Conservation (phyloP, 2,888 invertebrate species). For the Fragum whitleyi region DNA sequence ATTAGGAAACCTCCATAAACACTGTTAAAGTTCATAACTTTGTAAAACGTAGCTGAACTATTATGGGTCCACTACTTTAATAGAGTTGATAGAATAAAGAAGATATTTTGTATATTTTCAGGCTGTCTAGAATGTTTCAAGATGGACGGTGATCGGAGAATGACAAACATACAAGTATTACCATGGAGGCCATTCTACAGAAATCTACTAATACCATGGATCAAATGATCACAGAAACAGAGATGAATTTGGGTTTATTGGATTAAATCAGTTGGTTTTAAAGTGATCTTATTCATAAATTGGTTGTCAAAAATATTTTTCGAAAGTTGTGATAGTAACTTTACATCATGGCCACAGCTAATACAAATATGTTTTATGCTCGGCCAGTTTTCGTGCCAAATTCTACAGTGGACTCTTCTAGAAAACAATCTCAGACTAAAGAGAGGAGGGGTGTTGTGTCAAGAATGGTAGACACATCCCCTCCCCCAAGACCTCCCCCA, state of each 20-base stretch:
- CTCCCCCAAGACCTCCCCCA: conserved; percentile 62
- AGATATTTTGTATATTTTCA: no score
- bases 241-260: no score
- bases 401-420: background rate
- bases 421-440: background rate
- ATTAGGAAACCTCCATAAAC: no score
- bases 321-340: no score
- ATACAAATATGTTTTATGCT: conserved; percentile 52
- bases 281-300: no score
- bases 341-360: conserved; percentile 10
- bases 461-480: conserved; percentile 40
- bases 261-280: no score
- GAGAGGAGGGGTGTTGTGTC: conserved; percentile 17
- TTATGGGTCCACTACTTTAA: no score
- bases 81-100: no score
- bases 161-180: conserved; percentile 5
- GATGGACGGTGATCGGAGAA: background rate
- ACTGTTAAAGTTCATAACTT: no score
- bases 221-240: background rate
- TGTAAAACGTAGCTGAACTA: no score
- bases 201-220: conserved; percentile 20
- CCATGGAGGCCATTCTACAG: conserved; percentile 23
- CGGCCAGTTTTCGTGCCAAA: conserved; percentile 44
- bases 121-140: conserved; percentile 2
- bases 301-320: no score